Evolutionary conservation across 1,140 invertebrate species (phyloP), one percentile per base, ranked within the genome.

Genomic region (Lycorma delicatula): DNA sequence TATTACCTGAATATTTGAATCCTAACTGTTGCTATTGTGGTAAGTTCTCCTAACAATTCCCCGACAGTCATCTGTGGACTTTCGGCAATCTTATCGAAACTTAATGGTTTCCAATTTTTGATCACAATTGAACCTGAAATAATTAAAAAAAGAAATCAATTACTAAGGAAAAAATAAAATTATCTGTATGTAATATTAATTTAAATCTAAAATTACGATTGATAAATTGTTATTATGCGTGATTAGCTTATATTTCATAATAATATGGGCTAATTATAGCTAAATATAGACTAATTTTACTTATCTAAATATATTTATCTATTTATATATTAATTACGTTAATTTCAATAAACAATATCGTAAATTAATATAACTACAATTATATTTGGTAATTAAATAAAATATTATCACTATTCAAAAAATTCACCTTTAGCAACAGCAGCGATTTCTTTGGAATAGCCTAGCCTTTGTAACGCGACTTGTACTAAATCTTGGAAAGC

Each of bases 31-130:
- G 91, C 90, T 12, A 94, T 84, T 2, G 90, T 91, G 1, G 90
- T 91, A 58, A 97, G 70, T 73, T 97, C 93, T 1, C 91, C 90
- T 23, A 97, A 75, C 50, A 97, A 92, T 66, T 97, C 92, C 18
- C 89, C 91, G 0, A 97, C 88, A 0, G 91, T 94, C 29, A 89
- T 82, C 6, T 87, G 71, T 0, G 85, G 83, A 60, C 87, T 86
- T 60, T 94, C 91, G 3, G 89, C 89, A 58, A 97, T 92, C 64
- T 87, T 84, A 61, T 95, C 92, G 70, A 96, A 85, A 2, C 84
- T 81, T 31, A 97, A 71, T 1, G 93, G 89, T 70, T 91, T 92
- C 93, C 93, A 96, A 66, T 96, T 94, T 68, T 91, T 90, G 63
- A 97, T 86, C 13, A 93, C 84, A 38, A 97, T 84, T 34, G 87